Conservation (phyloP, 2,113 vertebrate species). For the Jaculus jaculus region DNA sequence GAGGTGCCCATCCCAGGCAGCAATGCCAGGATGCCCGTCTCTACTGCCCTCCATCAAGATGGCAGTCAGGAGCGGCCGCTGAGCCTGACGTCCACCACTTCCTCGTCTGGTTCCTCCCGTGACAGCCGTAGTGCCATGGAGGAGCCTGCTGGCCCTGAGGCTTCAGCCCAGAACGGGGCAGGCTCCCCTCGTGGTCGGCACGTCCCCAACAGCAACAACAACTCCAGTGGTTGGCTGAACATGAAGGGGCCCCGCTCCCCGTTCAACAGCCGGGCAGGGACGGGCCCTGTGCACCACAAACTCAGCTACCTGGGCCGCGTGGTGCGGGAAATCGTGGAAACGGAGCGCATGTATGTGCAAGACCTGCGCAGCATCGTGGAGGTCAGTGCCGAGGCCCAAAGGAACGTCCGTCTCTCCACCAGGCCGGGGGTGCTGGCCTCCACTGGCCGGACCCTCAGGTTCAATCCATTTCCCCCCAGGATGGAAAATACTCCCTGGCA, state of each 20-base stretch:
- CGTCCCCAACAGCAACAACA: conserved; percentile 85
- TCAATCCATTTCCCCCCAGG: fast-evolving
- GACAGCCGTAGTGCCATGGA: conserved; percentile 85
- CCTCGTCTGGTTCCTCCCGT: conserved; percentile 87
- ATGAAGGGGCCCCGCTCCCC: conserved; percentile 79
- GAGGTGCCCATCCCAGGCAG: conserved; percentile 82
- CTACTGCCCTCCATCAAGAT: conserved; percentile 77
- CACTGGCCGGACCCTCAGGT: not conserved
- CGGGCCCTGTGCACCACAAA: conserved; percentile 83
- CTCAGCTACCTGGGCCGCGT: conserved; percentile 94
- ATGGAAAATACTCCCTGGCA: not conserved
- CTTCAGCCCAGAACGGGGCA: conserved; percentile 28
- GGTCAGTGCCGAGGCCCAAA: conserved; percentile 82
- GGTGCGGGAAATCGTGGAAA: conserved; percentile 96
- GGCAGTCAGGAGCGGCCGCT: conserved; percentile 86
- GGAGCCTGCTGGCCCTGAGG: conserved; percentile 76
- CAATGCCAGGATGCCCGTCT: conserved; percentile 86
- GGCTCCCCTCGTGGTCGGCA: conserved; percentile 54
- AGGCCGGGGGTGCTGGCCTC: not conserved
- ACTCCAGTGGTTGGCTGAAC: conserved; percentile 67
- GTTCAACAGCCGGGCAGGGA: conserved; percentile 81
- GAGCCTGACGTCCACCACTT: conserved; percentile 86
- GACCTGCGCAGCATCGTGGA: conserved; percentile 96
- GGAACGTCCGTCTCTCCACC: fast-evolving
- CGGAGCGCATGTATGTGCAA: conserved; percentile 94